Evolutionary conservation across 2,113 vertebrate genomes (phyloP), one percentile per base, ranked within the genome.

Genomic region (Lanius ludovicianus): DNA sequence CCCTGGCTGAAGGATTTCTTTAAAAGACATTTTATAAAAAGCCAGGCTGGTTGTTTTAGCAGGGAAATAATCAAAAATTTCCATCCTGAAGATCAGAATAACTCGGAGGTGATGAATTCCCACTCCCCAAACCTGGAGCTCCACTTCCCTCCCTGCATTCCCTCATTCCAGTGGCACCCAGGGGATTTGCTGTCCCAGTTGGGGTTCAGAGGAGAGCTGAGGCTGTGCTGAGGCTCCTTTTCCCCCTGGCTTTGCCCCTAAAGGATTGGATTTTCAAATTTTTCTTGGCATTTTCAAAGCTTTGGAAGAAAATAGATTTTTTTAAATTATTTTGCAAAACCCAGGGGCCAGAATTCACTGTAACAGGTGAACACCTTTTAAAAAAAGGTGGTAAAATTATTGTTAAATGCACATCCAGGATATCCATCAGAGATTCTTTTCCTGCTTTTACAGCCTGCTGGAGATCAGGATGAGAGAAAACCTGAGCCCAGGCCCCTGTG

Each of bases 181-280:
- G 52, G 7, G n/a, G 12, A 16, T 63, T 56, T 15, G 33, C 68
- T 19, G 37, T 20, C 24, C 30, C 1, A 1, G 1, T 0, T 59
- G 64, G 21, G 4, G 3, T 25, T 35, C 2, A 11, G 55, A 24
- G 68, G 27, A 27, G 19, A 28, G 28, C 55, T 74, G 83, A 13
- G 31, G 33, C 69, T 47, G 39, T 56, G 49, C 53, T 76, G 59
- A 27, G 37, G 8, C 14, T 56, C 52, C 52, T 49, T 19, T 31
- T 5, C 2, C 5, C 1, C 28, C 20, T 49, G 10, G 3, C 11
- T 78, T 83, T 35, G 2, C 35, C 46, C 60, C 33, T n/a, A 2
- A 23, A 3, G 39, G 1, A 20, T 2, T 59, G 56, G 8, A 22
- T 69, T 78, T 69, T 17, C 50, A 23, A 3, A 5, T 19, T 59